Evolutionary conservation across 2,797 vertebrate genomes (phyloP).

Genomic region (Bryconaethiops microstoma): DNA sequence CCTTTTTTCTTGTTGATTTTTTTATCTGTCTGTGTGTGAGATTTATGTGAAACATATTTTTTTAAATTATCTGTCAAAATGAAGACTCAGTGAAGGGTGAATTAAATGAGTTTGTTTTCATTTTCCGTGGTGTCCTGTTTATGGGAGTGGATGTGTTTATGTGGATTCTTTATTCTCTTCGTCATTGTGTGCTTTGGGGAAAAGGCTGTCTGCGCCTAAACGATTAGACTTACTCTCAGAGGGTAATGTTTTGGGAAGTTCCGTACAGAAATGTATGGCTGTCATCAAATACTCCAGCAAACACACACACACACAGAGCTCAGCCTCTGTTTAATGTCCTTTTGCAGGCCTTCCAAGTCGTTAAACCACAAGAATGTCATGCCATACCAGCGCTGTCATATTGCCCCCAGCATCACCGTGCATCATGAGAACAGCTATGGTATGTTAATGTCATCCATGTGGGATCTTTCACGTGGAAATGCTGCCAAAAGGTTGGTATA

Average conservation of each 20-base stretch:
- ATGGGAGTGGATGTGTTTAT: conserved; percentile 49
- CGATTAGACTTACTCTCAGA: conserved; percentile 30
- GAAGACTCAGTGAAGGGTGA: conserved; percentile 18
- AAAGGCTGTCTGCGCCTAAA: conserved; percentile 18
- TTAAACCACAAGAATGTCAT: conserved; percentile 67
- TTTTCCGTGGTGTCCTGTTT: conserved; percentile 5
- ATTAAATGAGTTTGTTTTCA: conserved; percentile 56
- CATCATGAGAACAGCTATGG: conserved; percentile 72
- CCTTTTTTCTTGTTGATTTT: no score
- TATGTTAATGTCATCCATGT: conserved; percentile 82
- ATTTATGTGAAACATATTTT: neutral
- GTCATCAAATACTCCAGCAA: conserved; percentile 28
- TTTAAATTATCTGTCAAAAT: conserved; percentile 27
- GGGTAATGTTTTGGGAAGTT: conserved; percentile 18
- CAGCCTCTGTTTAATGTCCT: conserved; percentile 39
- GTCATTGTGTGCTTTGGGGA: conserved; percentile 22
- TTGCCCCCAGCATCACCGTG: conserved; percentile 55
- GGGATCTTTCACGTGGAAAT: conserved; percentile 61
- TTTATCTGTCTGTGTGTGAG: neutral
- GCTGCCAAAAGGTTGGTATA: conserved; percentile 48
- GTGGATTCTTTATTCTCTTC: conserved; percentile 29
- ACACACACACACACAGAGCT: conserved; percentile 13
- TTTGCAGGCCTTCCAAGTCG: conserved; percentile 58
- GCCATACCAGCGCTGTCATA: conserved; percentile 64
- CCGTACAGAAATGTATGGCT: conserved; percentile 22